phyloP scores from a whole-genome alignment of 1,140 invertebrate genomes.

The Aphaenogaster rudis region DNA sequence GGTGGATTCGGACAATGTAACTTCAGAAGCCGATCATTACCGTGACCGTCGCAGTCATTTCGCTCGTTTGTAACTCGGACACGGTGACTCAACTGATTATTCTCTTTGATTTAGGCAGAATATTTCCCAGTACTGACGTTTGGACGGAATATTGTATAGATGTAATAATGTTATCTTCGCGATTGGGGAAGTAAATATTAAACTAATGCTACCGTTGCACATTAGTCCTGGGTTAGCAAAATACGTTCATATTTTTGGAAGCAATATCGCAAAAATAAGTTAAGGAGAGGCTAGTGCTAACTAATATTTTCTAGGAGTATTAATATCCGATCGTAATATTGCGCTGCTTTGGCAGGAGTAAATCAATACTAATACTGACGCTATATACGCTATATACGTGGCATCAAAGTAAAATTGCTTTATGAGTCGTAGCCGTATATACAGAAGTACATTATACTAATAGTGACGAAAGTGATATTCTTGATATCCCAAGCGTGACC shows the following conservation, averaged over 20 bases:
- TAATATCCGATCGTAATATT: neutral
- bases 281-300: neutral
- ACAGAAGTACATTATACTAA: slow-evolving; percentile 19
- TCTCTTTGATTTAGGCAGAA: neutral
- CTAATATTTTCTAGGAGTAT: neutral
- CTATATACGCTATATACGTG: neutral
- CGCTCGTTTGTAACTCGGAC: slow-evolving; percentile 5
- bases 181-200: neutral
- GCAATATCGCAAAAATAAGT: neutral
- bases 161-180: neutral
- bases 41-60: slow-evolving; percentile 21
- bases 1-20: slow-evolving; percentile 64
- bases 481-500: neutral
- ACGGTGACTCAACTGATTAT: neutral
- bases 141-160: neutral
- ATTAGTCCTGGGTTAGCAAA: neutral
- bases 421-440: neutral
- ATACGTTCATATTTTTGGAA: neutral
- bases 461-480: slow-evolving; percentile 27
- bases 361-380: neutral
- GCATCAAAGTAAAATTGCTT: neutral
- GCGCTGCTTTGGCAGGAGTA: neutral
- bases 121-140: neutral
- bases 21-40: slow-evolving; percentile 45
- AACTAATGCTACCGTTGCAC: neutral